A percentile compares a stretch with the other conserved stretches of the same genome.
These are phyloP conservation scores for Dromaius novaehollandiae DNA, from an alignment of 2,113 vertebrate species.

Conservation along the genomic window DNA sequence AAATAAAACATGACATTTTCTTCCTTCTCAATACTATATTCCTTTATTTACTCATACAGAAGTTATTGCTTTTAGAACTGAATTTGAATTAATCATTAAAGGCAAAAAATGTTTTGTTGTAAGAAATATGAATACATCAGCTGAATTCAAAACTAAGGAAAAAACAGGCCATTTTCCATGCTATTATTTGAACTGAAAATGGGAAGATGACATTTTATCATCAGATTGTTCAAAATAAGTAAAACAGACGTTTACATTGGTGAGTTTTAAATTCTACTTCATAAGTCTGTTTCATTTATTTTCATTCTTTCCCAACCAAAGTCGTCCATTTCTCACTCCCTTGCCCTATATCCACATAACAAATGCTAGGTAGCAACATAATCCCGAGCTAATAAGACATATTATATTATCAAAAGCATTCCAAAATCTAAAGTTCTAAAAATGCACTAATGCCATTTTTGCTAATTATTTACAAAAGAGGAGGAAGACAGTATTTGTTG, in stretches of 20 bases:
- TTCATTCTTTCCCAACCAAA: not conserved
- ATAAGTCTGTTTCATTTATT: not conserved
- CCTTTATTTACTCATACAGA: not conserved
- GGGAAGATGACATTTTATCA: not conserved
- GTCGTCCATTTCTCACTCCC: not conserved
- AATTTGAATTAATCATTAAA: slow-evolving; percentile 18
- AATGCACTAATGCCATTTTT: not conserved
- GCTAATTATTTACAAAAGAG: not conserved
- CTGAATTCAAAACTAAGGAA: not conserved
- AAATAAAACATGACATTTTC: not conserved
- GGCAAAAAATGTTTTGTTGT: not conserved
- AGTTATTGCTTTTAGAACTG: not conserved
- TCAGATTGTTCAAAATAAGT: not conserved
- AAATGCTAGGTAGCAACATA: not conserved
- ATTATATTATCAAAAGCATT: not conserved
- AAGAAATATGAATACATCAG: not conserved
- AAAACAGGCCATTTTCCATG: not conserved
- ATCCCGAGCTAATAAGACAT: not conserved
- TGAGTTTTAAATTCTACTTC: not conserved
- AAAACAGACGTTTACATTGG: not conserved
- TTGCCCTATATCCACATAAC: not conserved
- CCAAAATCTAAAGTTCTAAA: not conserved
- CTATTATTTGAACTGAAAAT: not conserved
- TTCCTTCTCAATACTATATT: not conserved
- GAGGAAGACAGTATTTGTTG: not conserved